Evolutionary conservation across 2,113 vertebrate genomes (phyloP).

Genomic region (Picathartes gymnocephalus): DNA sequence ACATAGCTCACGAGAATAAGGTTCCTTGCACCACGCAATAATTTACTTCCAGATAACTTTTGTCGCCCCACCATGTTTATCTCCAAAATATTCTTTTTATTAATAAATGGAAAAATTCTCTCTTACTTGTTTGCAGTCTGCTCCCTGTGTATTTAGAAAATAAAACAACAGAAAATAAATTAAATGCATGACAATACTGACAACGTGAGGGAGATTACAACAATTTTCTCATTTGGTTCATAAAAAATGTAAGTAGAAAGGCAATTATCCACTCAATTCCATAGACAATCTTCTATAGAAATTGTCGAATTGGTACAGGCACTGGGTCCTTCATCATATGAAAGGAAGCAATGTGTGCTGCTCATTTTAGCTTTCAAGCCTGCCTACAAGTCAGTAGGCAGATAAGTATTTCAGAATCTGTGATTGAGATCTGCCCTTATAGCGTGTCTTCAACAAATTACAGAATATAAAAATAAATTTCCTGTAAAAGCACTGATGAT

Average conservation of each 20-base stretch:
- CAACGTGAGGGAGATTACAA: background rate
- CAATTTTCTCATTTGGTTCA: background rate
- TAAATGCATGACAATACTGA: background rate
- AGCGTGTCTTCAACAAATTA: background rate
- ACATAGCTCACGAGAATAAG: background rate
- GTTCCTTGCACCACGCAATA: background rate
- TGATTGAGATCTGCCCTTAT: background rate
- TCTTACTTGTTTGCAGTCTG: background rate
- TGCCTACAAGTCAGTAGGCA: constrained; percentile 36
- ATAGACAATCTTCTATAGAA: background rate
- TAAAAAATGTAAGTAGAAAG: background rate
- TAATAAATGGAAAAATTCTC: background rate
- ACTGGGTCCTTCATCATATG: background rate
- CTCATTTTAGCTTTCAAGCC: background rate
- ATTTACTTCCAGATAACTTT: background rate
- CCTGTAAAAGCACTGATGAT: background rate
- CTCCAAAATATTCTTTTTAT: background rate
- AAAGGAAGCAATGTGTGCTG: background rate
- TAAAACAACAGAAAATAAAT: background rate
- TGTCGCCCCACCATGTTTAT: accelerated
- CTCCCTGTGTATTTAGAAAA: background rate
- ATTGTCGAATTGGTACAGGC: background rate
- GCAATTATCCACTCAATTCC: background rate
- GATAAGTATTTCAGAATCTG: constrained; percentile 1
- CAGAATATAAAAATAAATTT: constrained; percentile 25